Base-by-base conservation (phyloP, 2,888 invertebrate species). In the Microctonus brassicae region DNA sequence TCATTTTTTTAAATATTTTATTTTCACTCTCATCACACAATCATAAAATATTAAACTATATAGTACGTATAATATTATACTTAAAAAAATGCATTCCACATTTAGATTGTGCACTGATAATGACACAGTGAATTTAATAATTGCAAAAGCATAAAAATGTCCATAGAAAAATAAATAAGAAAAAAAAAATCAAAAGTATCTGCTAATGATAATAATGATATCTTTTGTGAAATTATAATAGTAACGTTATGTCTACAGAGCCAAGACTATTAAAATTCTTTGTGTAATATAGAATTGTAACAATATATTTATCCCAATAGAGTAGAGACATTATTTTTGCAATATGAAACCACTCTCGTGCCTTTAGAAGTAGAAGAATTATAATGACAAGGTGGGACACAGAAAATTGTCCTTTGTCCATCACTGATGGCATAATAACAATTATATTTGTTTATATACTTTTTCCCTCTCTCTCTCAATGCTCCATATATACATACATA, bases 401-500 rank as follows among this genome's bases (percentile, higher is more conserved):
- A 33, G 57, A 62, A 69, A 29, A 71, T 71, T 62, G 66, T 71
- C 66, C 55, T 71, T 67, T 67, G 66, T 71, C 71, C 67, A 71
- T 71, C 67, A 36, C 33, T 53, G 33, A 58, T 58, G 66, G 61
- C 62, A 66, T 55, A 62, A 71, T 71, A 61, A 67, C 47, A 71
- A 66, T 66, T 71, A 53, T 62, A 36, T 42, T 5, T 7, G 17
- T 47, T 7, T 61, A 29, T 66, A 61, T 57, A 24, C 52, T 62
- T 55, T 62, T 20, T 68, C n/a, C 47, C 60, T 60, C 29, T 13
- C 57, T 29, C 29, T 29, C 36, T 29, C 22, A 29, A 60, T 34
- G 13, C 53, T 42, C 10, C 26, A 9, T 39, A 24, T 26, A 24
- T 62, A n/a, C n/a, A n/a, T n/a, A n/a, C n/a, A n/a, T n/a, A n/a